Percentiles rank a stretch among this genome's conserved stretches.
Evolutionary conservation across 1,140 invertebrate species (phyloP).

Genomic region (Thaumatotibia leucotreta): DNA sequence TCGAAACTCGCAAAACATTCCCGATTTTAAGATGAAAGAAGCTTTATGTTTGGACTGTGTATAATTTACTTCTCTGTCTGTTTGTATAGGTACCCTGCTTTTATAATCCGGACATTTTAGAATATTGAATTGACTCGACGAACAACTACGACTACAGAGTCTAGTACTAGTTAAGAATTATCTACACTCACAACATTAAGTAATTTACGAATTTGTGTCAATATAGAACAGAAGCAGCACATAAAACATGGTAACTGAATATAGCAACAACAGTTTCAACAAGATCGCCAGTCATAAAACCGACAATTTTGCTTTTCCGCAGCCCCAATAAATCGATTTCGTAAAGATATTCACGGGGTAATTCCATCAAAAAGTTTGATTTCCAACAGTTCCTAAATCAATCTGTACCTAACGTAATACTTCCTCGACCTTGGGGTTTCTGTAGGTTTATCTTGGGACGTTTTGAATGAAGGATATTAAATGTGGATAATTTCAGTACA

Average conservation of each 20-base stretch:
- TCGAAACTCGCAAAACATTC: slow-evolving; percentile 18
- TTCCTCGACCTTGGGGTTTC: neutral
- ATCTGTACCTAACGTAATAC: neutral
- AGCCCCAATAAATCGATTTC: neutral
- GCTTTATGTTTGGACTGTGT: neutral
- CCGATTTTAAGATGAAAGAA: neutral
- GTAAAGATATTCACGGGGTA: slow-evolving; percentile 4
- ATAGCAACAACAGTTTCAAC: neutral
- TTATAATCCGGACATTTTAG: no score
- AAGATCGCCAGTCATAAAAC: slow-evolving; percentile 5
- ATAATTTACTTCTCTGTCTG: no score
- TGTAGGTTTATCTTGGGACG: no score
- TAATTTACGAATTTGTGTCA: neutral
- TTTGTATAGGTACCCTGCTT: no score
- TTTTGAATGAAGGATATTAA: no score
- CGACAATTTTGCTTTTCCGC: neutral
- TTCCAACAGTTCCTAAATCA: neutral
- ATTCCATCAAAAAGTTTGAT: neutral
- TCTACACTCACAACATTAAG: neutral
- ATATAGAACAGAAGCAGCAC: neutral
- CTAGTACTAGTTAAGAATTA: no score
- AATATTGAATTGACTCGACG: no score
- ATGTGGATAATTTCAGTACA: no score
- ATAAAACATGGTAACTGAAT: neutral
- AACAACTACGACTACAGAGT: no score